Percentiles rank a stretch among this genome's conserved stretches.
Evolutionary conservation across 1,140 invertebrate genomes (phyloP).

Genomic region (Ericerus pela): DNA sequence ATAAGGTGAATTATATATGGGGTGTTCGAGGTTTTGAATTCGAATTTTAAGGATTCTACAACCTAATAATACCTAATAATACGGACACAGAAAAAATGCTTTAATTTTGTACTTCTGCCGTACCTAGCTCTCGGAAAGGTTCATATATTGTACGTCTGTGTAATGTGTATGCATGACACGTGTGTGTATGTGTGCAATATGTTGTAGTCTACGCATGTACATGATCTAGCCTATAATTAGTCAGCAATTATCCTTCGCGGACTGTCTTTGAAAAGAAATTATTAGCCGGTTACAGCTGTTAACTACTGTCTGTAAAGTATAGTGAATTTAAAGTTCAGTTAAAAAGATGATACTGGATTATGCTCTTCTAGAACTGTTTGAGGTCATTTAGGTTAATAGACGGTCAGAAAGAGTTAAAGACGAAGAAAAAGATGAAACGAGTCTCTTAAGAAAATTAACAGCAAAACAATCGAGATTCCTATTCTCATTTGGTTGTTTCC

Average conservation of each 20-base stretch:
- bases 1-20: too few species aligned
- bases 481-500: too few species aligned
- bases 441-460: too few species aligned
- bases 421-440: too few species aligned
- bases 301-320: too few species aligned
- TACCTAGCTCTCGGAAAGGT: neutral
- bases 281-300: too few species aligned
- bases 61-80: neutral
- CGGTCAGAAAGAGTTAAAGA: neutral
- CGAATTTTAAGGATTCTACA: neutral
- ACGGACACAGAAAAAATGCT: neutral
- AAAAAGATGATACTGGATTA: too few species aligned
- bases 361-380: too few species aligned
- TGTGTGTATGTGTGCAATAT: neutral
- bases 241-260: neutral
- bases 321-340: too few species aligned
- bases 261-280: conserved; percentile 3
- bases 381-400: neutral
- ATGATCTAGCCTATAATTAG: neutral
- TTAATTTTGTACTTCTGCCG: neutral
- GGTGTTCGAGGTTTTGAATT: neutral
- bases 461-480: neutral
- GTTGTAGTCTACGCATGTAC: neutral
- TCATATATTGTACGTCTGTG: too few species aligned
- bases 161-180: too few species aligned